These are phyloP conservation scores for Setipinna tenuifilis DNA, from an alignment of 2,797 vertebrate species.

Conservation along the genomic window DNA sequence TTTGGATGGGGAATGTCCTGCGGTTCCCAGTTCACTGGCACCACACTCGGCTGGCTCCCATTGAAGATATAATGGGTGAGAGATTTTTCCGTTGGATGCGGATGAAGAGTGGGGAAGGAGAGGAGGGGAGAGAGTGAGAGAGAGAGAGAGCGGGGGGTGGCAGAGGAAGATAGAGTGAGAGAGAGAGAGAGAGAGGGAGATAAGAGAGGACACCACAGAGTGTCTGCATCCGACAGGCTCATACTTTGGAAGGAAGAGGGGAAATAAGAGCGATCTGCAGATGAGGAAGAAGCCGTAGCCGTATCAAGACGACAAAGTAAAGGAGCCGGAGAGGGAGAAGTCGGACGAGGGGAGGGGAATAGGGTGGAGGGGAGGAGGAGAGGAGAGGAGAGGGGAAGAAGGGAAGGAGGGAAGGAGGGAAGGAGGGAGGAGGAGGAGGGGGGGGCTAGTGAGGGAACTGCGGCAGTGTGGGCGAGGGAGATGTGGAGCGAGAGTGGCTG, in stretches of 20 bases:
- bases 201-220: constrained; percentile 66
- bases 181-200: constrained; percentile 56
- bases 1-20: constrained; percentile 76
- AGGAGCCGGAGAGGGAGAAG: constrained; percentile 15
- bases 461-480: constrained; percentile 65
- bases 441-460: background rate
- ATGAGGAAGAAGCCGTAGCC: background rate
- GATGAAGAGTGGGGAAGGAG: constrained; percentile 66
- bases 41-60: constrained; percentile 76
- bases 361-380: constrained; percentile 50
- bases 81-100: constrained; percentile 79
- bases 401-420: constrained; percentile 57
- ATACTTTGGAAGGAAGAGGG: constrained; percentile 5
- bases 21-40: constrained; percentile 77
- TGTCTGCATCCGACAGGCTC: constrained; percentile 45
- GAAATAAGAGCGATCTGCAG: constrained; percentile 15
- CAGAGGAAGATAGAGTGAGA: background rate
- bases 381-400: constrained; percentile 48
- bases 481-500: constrained; percentile 77
- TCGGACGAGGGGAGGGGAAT: constrained; percentile 51
- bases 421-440: constrained; percentile 44
- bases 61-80: constrained; percentile 78
- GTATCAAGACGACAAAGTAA: constrained; percentile 45
- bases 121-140: constrained; percentile 43
- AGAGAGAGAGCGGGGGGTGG: constrained; percentile 28